phyloP scores from a whole-genome alignment of 1,140 invertebrate genomes.

The Polypedilum pembai region DNA sequence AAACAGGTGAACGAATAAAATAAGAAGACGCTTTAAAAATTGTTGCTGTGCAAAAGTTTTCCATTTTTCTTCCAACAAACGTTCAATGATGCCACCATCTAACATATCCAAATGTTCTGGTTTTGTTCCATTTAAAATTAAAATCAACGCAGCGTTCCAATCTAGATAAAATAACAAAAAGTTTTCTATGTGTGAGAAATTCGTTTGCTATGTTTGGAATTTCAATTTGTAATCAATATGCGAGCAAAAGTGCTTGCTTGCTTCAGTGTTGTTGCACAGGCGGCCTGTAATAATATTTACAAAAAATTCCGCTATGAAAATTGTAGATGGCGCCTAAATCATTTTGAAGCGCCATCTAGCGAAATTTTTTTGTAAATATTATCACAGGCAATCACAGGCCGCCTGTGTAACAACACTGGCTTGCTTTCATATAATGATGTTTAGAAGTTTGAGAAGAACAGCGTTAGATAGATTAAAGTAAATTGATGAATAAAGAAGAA shows the following conservation, averaged over 20 bases:
- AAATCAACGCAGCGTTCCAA: constrained; percentile 97
- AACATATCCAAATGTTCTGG: constrained; percentile 98
- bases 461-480: too few species aligned
- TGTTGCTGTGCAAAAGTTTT: constrained; percentile 94
- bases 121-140: constrained; percentile 94
- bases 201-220: constrained; percentile 24
- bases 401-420: background rate
- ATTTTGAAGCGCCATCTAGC: too few species aligned
- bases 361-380: too few species aligned
- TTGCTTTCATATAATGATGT: background rate
- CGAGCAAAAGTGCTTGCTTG: background rate
- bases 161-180: constrained; percentile 56
- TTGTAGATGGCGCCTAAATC: too few species aligned
- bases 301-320: too few species aligned
- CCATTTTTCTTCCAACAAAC: constrained; percentile 97
- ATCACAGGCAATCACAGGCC: too few species aligned
- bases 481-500: too few species aligned
- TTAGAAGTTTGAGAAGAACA: too few species aligned
- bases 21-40: constrained; percentile 82
- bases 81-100: constrained; percentile 94
- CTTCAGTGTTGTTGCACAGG: too few species aligned
- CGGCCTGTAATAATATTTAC: too few species aligned
- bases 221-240: constrained; percentile 19
- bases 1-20: constrained; percentile 79
- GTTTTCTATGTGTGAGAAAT: background rate